A percentile compares a stretch with the other conserved stretches of the same genome.
Evolutionary conservation across 2,888 invertebrate species (phyloP).

Genomic region (Rugalucina vietnamica): DNA sequence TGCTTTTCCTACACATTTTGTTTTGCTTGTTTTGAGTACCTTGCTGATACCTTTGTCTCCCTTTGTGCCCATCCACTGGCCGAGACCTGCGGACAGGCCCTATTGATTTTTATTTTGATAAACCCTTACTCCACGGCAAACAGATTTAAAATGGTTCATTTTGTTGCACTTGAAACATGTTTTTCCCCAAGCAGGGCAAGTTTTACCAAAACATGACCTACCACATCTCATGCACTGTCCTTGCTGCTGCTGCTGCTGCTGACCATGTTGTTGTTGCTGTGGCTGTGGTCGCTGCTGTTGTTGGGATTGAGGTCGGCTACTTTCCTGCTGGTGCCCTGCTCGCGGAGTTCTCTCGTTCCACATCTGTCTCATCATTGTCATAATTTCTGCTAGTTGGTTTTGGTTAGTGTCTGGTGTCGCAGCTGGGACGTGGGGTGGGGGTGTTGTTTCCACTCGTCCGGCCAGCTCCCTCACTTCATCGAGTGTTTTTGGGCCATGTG

Average conservation of each 20-base stretch:
- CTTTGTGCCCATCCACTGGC: background rate
- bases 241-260: no score
- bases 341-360: background rate
- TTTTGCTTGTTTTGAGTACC: no score
- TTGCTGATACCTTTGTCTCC: background rate
- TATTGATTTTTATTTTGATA: background rate
- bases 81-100: background rate
- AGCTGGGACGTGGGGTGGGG: no score
- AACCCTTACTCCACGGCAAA: background rate
- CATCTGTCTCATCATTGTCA: background rate
- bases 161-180: constrained; percentile 3
- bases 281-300: background rate
- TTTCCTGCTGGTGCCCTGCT: background rate
- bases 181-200: no score
- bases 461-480: background rate
- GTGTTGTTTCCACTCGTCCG: no score
- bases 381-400: background rate
- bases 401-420: background rate
- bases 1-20: background rate
- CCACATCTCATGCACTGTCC: no score
- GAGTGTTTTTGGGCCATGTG: background rate
- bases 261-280: no score
- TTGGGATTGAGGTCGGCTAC: background rate
- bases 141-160: background rate
- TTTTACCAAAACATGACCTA: no score